Evolutionary conservation across 1,140 invertebrate species (phyloP), one percentile per base, ranked within the genome.

Genomic region (Dysdera silvatica): DNA sequence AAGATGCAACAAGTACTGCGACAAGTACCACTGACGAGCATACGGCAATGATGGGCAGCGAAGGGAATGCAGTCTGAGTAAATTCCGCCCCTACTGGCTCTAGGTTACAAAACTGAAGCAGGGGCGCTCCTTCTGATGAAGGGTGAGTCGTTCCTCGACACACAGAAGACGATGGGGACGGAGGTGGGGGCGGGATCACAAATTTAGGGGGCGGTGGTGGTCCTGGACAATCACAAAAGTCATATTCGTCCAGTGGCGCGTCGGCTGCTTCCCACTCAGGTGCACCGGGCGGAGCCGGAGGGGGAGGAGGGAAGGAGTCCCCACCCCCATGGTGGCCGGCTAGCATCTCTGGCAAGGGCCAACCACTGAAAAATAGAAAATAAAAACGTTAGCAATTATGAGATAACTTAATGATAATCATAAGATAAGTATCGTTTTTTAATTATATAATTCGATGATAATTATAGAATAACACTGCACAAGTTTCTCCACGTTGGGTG

Each of bases 41-140:
- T 14, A 68, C 63, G 10, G 65, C 67, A 24, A 68, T 68, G 51
- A 68, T 65, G 29, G 67, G 64, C 23, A 68, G 31, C 43, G 64
- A 66, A 31, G 63, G 67, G 48, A 68, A 66, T 26, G 54, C 54
- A 5, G 64, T 53, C 24, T 68, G 67, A 16, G 67, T 68, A 47
- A 61, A 68, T 18, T 61, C 60, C 14, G 64, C 64, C 51, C 63
- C 67, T 31, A 68, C 31, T 20, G 65, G 63, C 59, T 66, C 53
- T 33, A 66, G 23, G 18, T 68, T 51, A 52, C 67, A 68, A 45
- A 66, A 68, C 29, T 68, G 64, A 47, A 68, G 41, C n/a, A 58
- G 37, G 24, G 59, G 37, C 10, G 48, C 23, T 12, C 32, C 45
- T n/a, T n/a, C n/a, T n/a, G n/a, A n/a, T n/a, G n/a, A n/a, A n/a